Percentiles rank a stretch among this genome's conserved stretches.
Conservation (phyloP, 2,113 vertebrate genomes). For the Corydoras maculifer region DNA sequence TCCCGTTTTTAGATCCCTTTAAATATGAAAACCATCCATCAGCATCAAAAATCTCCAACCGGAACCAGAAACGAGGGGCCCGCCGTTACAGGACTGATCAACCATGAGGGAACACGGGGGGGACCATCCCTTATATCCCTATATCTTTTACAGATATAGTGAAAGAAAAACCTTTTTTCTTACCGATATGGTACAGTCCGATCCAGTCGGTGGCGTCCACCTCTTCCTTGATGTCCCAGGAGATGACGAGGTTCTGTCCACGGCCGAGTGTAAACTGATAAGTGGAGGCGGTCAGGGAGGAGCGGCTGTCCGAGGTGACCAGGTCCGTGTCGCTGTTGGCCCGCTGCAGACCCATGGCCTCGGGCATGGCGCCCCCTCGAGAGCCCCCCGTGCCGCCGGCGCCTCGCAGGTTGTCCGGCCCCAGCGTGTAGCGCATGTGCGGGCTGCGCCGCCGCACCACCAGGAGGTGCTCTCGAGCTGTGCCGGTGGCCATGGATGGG, state of each 20-base stretch:
- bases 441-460: conserved; percentile 82
- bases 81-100: too few species aligned
- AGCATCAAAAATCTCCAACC: too few species aligned
- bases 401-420: conserved; percentile 83
- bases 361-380: conserved; percentile 38
- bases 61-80: too few species aligned
- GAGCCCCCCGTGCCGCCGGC: background rate
- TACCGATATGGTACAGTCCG: conserved; percentile 95
- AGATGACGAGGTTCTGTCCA: conserved; percentile 89
- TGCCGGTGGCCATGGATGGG: conserved; percentile 16
- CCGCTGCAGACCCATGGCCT: conserved; percentile 78
- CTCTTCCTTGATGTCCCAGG: conserved; percentile 99
- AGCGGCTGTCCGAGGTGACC: conserved; percentile 91
- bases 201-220: conserved; percentile 98
- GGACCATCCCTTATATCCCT: too few species aligned
- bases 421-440: conserved; percentile 81
- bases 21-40: too few species aligned
- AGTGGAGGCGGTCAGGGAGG: conserved; percentile 88
- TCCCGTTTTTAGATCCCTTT: too few species aligned
- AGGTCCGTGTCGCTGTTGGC: conserved; percentile 96
- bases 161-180: conserved; percentile 41
- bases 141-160: too few species aligned
- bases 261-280: conserved; percentile 87
- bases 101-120: too few species aligned
- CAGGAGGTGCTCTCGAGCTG: conserved; percentile 83